Evolutionary conservation across 1,140 invertebrate species (phyloP).

Genomic region (Sweltsa coloradensis): DNA sequence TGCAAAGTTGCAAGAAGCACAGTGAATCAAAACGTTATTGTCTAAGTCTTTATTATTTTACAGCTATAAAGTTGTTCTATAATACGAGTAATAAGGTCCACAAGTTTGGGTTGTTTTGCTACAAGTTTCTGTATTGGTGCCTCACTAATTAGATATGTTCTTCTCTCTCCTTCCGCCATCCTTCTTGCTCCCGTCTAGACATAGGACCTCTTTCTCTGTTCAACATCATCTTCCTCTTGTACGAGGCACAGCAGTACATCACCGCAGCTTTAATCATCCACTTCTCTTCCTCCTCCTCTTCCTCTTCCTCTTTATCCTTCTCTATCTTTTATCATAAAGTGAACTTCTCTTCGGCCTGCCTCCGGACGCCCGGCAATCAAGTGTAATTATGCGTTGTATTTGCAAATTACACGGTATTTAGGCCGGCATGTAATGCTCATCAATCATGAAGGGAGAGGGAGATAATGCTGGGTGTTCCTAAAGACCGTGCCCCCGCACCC

Average conservation of each 20-base stretch:
- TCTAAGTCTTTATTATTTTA: no score
- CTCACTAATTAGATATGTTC: no score
- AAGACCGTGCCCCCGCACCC: conserved; percentile 1
- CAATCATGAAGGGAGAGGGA: conserved; percentile 16
- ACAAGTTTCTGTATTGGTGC: no score
- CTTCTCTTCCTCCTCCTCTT: not conserved
- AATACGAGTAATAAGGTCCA: no score
- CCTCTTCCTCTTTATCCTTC: conserved; percentile 2
- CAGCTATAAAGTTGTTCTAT: no score
- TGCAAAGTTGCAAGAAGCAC: no score
- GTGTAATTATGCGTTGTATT: conserved; percentile 25
- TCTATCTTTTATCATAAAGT: conserved; percentile 15
- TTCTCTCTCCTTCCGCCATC: no score
- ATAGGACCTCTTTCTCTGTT: no score
- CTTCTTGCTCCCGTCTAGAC: no score
- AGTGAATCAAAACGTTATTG: no score
- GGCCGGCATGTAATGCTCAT: conserved; percentile 23
- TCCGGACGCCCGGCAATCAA: conserved; percentile 17
- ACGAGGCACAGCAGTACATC: conserved; percentile 14
- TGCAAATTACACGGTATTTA: conserved; percentile 27
- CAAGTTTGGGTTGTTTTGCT: no score
- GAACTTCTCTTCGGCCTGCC: no score
- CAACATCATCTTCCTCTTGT: not conserved
- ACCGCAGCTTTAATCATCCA: conserved; percentile 15
- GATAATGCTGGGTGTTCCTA: conserved; percentile 1